Evolutionary conservation across 2,888 invertebrate genomes (phyloP).

Genomic region (Drosophila cognata): DNA sequence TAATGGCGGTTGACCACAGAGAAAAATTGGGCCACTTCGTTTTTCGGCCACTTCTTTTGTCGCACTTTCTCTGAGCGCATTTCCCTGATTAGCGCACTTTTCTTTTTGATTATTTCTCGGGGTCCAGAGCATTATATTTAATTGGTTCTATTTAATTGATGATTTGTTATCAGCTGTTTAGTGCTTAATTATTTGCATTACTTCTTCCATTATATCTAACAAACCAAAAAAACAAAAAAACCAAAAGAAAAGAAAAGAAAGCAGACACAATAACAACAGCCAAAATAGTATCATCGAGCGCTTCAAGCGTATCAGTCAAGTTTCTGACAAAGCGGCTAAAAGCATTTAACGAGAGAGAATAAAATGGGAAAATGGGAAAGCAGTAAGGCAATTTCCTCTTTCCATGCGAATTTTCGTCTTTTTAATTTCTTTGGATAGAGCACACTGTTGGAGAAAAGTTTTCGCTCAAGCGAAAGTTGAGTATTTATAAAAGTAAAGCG

Average conservation of each 20-base stretch:
- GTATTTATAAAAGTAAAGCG: slow-evolving; percentile 70
- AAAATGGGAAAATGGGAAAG: slow-evolving; percentile 19
- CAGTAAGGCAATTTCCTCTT: slow-evolving; percentile 41
- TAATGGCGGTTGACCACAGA: slow-evolving; percentile 77
- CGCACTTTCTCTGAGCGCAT: slow-evolving; percentile 41
- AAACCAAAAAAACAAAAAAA: not conserved
- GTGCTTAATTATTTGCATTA: slow-evolving; percentile 68
- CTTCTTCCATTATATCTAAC: slow-evolving; percentile 40
- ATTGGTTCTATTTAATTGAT: slow-evolving; percentile 73
- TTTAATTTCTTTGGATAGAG: slow-evolving; percentile 20
- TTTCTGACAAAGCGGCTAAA: slow-evolving; percentile 67
- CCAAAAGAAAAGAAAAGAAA: not conserved
- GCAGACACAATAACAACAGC: not conserved
- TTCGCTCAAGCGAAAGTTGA: slow-evolving; percentile 56
- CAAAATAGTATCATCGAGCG: slow-evolving; percentile 28
- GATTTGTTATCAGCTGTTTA: slow-evolving; percentile 77
- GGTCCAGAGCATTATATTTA: slow-evolving; percentile 62
- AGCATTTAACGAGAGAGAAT: slow-evolving; percentile 55
- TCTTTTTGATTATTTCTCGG: slow-evolving; percentile 36
- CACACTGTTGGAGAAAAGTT: slow-evolving; percentile 58
- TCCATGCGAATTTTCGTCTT: slow-evolving; percentile 31
- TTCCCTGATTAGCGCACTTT: slow-evolving; percentile 57
- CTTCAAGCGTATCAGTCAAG: slow-evolving; percentile 50
- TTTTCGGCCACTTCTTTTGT: slow-evolving; percentile 50
- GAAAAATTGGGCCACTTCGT: slow-evolving; percentile 73